Evolutionary conservation across 2,888 invertebrate species (phyloP), one percentile per base, ranked within the genome.

Genomic region (Gastrophysa polygoni): DNA sequence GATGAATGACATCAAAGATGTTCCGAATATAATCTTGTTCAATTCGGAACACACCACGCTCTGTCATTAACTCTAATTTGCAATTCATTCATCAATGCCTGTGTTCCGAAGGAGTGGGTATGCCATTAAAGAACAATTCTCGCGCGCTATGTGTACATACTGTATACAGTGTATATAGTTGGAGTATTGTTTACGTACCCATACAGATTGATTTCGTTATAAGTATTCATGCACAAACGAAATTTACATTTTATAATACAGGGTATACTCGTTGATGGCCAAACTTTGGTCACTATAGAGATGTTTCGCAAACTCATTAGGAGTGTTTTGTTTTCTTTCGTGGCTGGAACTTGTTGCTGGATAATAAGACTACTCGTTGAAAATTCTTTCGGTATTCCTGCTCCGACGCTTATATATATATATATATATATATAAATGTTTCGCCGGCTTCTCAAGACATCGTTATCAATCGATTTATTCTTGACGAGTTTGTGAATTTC

Each of bases 201-300:
- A 24, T 24, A 38, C 14, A n/a, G 38, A 4, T 38, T 38, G 38
- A 14, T 38, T 38, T 38, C 38, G 11, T 32, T 32, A 32, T 14
- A 24, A 5, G 28, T 51, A 54, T 54, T 54, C 43, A 54, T 11
- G 24, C 54, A 43, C 43, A 32, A 54, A 54, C 54, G 24, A 54
- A 54, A 43, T 43, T 54, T 54, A 54, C 54, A 54, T 54, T 24
- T 10, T 24, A 43, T 54, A 54, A 54, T 54, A 44, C 43, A 54
- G 43, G 43, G 14, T 54, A 24, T 51, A 51, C 34, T 28, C 38
- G 7, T 38, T 38, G 38, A 38, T 38, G 38, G 38, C 38, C 38
- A 38, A 38, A 38, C 38, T 38, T 38, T 14, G 14, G 38, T 14
- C 14, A 38, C 4, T 11, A 32, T 38, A n/a, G 38, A 38, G 38